Evolutionary conservation across 2,113 vertebrate species (phyloP).

Genomic region (Motacilla alba): DNA sequence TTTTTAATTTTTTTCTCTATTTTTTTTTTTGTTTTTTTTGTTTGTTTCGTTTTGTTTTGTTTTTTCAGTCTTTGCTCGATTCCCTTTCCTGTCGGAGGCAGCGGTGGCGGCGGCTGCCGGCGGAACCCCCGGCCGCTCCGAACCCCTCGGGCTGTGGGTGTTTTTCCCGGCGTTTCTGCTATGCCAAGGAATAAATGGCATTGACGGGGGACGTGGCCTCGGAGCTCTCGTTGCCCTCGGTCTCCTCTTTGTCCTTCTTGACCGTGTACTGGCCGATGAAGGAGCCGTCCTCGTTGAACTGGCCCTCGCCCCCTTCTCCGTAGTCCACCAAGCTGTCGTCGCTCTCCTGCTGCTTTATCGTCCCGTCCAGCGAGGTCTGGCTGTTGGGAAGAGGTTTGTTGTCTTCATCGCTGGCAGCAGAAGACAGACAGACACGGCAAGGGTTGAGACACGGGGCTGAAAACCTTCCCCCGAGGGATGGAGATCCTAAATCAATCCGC

Average conservation of each 20-base stretch:
- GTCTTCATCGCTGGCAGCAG: conserved; percentile 89
- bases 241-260: conserved; percentile 98
- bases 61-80: not conserved
- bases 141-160: not conserved
- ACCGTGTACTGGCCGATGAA: conserved; percentile 99
- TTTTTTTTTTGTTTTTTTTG: no score
- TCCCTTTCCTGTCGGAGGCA: not conserved
- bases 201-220: conserved; percentile 98
- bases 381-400: conserved; percentile 97
- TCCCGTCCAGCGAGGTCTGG: conserved; percentile 94
- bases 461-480: not conserved
- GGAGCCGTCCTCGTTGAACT: conserved; percentile 97
- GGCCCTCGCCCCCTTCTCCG: conserved; percentile 92
- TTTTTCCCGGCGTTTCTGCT: not conserved
- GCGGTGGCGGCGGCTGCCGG: not conserved
- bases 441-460: not conserved
- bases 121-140: not conserved
- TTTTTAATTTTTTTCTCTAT: not conserved
- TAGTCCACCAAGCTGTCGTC: conserved; percentile 98
- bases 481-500: not conserved
- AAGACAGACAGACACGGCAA: conserved; percentile 32
- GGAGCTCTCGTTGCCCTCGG: conserved; percentile 97
- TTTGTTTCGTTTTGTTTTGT: not conserved
- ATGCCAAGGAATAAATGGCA: conserved; percentile 95
- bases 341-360: conserved; percentile 92